Evolutionary conservation across 2,888 invertebrate species (phyloP).

Genomic region (Ennomos fuscantarius): DNA sequence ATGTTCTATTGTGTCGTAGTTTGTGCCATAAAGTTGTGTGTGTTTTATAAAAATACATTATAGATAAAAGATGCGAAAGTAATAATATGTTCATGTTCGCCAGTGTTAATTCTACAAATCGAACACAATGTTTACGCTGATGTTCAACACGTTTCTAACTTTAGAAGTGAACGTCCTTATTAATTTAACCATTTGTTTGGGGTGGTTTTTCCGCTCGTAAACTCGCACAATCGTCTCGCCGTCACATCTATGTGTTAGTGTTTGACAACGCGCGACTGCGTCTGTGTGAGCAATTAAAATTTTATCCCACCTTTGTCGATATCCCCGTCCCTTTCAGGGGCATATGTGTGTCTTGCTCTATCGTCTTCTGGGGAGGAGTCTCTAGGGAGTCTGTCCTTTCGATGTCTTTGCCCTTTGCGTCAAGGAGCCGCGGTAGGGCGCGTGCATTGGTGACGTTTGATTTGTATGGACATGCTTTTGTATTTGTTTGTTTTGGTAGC

Average conservation of each 20-base stretch:
- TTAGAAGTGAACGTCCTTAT: slow-evolving; percentile 74
- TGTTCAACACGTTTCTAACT: slow-evolving; percentile 53
- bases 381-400: slow-evolving; percentile 88
- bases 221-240: slow-evolving; percentile 69
- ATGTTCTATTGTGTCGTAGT: slow-evolving; percentile 42
- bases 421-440: slow-evolving; percentile 79
- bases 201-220: slow-evolving; percentile 77
- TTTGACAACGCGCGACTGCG: slow-evolving; percentile 55
- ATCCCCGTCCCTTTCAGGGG: slow-evolving; percentile 56
- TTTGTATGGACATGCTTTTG: slow-evolving; percentile 63
- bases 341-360: slow-evolving; percentile 67
- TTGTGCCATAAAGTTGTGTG: slow-evolving; percentile 19
- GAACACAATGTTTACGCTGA: slow-evolving; percentile 21
- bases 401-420: slow-evolving; percentile 86
- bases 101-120: slow-evolving; percentile 20
- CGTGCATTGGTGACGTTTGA: slow-evolving; percentile 62
- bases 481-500: slow-evolving; percentile 39
- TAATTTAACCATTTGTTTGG: slow-evolving; percentile 80
- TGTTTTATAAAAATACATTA: neutral
- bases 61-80: neutral
- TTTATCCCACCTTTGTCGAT: slow-evolving; percentile 83
- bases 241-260: slow-evolving; percentile 59
- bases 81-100: neutral
- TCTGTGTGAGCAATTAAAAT: slow-evolving; percentile 84
- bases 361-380: slow-evolving; percentile 84